Conservation (phyloP, 2,888 invertebrate genomes). For the Belgica antarctica region DNA sequence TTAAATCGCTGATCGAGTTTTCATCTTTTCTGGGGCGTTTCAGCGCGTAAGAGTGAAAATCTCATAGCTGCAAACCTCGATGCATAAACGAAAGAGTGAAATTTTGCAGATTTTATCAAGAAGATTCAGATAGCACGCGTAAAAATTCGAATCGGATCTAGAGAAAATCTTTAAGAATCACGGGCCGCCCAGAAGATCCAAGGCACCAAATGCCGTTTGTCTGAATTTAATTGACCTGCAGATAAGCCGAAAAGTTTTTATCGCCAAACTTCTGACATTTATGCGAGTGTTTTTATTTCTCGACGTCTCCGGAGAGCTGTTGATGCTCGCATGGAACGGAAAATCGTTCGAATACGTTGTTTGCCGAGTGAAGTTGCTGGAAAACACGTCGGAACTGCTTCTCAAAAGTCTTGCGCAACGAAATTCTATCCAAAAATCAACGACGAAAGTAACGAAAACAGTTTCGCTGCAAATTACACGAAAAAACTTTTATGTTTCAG, state of each 20-base stretch:
- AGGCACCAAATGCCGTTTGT: not conserved
- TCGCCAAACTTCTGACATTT: not conserved
- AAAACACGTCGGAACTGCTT: too few species aligned
- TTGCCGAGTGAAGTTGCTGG: not conserved
- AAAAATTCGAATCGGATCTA: too few species aligned
- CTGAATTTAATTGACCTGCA: conserved; percentile 22
- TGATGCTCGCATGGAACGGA: not conserved
- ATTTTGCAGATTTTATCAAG: too few species aligned
- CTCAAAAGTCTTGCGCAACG: too few species aligned
- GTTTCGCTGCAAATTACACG: too few species aligned
- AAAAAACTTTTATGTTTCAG: too few species aligned
- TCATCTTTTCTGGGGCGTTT: not conserved
- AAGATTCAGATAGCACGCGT: too few species aligned
- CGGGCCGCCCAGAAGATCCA: not conserved
- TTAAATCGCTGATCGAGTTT: not conserved
- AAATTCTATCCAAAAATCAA: too few species aligned
- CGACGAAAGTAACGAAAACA: too few species aligned
- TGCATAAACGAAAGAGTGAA: too few species aligned
- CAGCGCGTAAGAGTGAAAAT: too few species aligned
- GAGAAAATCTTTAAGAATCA: not conserved
- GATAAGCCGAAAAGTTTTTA: conserved; percentile 15
- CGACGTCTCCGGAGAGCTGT: not conserved
- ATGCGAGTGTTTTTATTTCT: not conserved
- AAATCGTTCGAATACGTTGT: not conserved
- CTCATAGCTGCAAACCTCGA: too few species aligned